These are phyloP conservation scores for Apodemia duryi DNA, from an alignment of 2,888 invertebrate genomes.

Conservation along the genomic window DNA sequence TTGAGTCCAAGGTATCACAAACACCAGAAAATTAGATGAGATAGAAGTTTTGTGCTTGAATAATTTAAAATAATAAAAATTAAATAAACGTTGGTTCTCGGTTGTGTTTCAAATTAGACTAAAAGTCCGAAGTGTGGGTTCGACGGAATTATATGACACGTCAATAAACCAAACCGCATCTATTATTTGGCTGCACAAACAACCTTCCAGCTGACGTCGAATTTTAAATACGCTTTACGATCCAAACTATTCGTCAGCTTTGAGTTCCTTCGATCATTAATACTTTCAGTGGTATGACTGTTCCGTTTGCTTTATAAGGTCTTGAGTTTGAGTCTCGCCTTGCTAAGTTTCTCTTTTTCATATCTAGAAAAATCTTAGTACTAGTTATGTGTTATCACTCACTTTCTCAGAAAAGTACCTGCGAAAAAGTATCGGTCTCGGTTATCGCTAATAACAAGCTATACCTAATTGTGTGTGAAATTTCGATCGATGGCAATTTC, in stretches of 20 bases:
- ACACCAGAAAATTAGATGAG: not conserved
- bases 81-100: slow-evolving; percentile 55
- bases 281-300: not conserved
- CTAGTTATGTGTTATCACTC: too few species aligned
- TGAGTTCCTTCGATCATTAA: not conserved
- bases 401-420: too few species aligned
- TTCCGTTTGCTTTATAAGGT: not conserved
- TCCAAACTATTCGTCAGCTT: slow-evolving; percentile 30
- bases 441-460: too few species aligned
- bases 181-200: slow-evolving; percentile 58
- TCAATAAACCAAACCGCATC: slow-evolving; percentile 75
- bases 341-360: too few species aligned
- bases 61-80: slow-evolving; percentile 27
- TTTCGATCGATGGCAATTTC: too few species aligned
- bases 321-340: not conserved
- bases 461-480: too few species aligned
- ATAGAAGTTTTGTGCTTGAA: not conserved
- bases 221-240: slow-evolving; percentile 70
- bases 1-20: not conserved
- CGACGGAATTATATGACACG: slow-evolving; percentile 70
- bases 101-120: slow-evolving; percentile 73
- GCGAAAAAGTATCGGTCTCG: too few species aligned
- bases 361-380: too few species aligned
- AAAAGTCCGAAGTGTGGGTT: slow-evolving; percentile 51
- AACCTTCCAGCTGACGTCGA: slow-evolving; percentile 63